Conservation (phyloP, 2,113 vertebrate species). For the Baryphthengus martii region DNA sequence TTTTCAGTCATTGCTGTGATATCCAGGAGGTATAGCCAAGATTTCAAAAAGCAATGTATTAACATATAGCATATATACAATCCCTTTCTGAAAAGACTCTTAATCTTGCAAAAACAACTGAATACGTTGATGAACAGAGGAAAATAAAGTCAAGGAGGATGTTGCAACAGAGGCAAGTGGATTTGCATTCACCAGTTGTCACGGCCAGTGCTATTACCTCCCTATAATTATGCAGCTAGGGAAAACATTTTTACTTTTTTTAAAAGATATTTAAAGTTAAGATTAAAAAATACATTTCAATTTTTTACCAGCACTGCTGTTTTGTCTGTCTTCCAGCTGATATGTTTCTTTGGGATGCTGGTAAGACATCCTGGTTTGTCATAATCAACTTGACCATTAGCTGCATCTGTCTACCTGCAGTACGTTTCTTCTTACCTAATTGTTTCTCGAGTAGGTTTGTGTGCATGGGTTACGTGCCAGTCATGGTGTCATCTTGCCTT, state of each 20-base stretch:
- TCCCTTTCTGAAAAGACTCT: not conserved
- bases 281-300: not conserved
- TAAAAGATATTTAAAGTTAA: too few species aligned
- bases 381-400: not conserved
- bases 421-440: not conserved
- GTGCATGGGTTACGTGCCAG: not conserved
- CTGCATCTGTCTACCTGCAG: not conserved
- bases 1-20: not conserved
- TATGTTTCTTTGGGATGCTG: not conserved
- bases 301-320: not conserved
- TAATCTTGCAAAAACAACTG: not conserved
- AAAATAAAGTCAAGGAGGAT: not conserved
- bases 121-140: not conserved
- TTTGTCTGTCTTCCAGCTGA: not conserved
- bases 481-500: not conserved
- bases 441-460: not conserved
- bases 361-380: not conserved
- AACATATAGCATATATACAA: not conserved
- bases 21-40: not conserved
- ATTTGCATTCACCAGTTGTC: not conserved
- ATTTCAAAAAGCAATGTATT: not conserved
- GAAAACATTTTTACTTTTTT: not conserved
- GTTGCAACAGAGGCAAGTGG: not conserved
- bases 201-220: not conserved
- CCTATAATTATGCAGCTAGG: not conserved